phyloP scores from a whole-genome alignment of 2,888 invertebrate genomes.

The Cantharis lateralis region DNA sequence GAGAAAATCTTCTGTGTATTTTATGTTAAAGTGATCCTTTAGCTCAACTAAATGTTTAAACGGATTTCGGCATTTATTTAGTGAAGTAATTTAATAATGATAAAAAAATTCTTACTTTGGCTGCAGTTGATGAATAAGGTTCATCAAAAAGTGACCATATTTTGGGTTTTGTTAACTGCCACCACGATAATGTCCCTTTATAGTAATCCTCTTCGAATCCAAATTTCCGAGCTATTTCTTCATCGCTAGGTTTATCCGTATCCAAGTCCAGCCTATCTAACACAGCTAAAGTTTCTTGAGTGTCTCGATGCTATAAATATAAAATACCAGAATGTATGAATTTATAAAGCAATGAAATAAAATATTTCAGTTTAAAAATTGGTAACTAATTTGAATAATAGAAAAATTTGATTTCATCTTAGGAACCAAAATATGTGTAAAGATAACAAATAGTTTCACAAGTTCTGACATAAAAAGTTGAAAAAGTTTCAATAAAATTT shows the following conservation, averaged over 20 bases:
- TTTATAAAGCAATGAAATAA: not conserved
- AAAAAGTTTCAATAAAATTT: not conserved
- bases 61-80: not conserved
- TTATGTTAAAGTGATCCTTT: not conserved
- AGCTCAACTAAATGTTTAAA: not conserved
- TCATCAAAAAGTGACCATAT: constrained; percentile 99
- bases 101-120: constrained; percentile 74
- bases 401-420: not conserved
- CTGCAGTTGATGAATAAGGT: constrained; percentile 96
- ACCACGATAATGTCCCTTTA: constrained; percentile 89
- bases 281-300: constrained; percentile 97
- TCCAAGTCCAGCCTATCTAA: constrained; percentile 96
- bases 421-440: not conserved
- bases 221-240: constrained; percentile 96
- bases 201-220: constrained; percentile 94
- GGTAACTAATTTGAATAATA: not conserved
- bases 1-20: not conserved
- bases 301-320: constrained; percentile 84
- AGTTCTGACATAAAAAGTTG: not conserved
- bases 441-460: not conserved
- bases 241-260: constrained; percentile 96
- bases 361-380: not conserved
- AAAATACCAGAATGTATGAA: not conserved
- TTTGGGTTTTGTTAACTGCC: constrained; percentile 96
- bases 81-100: too few species aligned